A percentile compares a stretch with the other conserved stretches of the same genome.
Evolutionary conservation across 2,113 vertebrate species (phyloP).

Genomic region (Rhineura floridana): DNA sequence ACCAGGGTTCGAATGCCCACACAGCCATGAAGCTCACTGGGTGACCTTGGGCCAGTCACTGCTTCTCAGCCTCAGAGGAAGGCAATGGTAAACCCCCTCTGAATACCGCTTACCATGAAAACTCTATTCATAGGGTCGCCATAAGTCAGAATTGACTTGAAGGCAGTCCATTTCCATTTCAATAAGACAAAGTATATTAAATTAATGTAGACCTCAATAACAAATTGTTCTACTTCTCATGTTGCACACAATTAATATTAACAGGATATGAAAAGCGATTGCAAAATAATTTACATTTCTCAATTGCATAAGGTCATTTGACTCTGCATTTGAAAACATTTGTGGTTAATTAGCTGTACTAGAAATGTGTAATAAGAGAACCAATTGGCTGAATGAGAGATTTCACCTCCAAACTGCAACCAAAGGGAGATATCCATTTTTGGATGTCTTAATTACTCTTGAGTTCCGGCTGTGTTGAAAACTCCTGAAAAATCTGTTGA

Average conservation of each 20-base stretch:
- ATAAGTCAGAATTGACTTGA: no score
- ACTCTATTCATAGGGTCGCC: no score
- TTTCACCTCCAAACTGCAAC: background rate
- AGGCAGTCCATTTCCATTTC: no score
- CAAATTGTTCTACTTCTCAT: constrained; percentile 52
- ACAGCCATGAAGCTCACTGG: no score
- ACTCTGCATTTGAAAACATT: background rate
- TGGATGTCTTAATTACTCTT: background rate
- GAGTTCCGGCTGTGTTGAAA: constrained; percentile 20
- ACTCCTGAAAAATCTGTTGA: constrained; percentile 1
- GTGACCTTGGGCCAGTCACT: no score
- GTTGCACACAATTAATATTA: constrained; percentile 45
- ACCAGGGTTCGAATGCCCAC: no score
- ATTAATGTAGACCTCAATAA: background rate
- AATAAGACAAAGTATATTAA: constrained; percentile 46
- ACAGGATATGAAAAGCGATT: constrained; percentile 16
- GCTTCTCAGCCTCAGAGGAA: no score
- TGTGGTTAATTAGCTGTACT: background rate
- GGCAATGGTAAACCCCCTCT: no score
- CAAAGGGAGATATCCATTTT: background rate
- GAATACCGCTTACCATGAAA: no score
- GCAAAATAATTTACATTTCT: constrained; percentile 31
- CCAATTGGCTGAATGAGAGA: background rate
- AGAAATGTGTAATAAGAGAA: background rate
- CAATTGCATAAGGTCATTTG: background rate